These are phyloP conservation scores for Trypoxylus dichotomus DNA, from an alignment of 1,140 invertebrate genomes.

Conservation along the genomic window DNA sequence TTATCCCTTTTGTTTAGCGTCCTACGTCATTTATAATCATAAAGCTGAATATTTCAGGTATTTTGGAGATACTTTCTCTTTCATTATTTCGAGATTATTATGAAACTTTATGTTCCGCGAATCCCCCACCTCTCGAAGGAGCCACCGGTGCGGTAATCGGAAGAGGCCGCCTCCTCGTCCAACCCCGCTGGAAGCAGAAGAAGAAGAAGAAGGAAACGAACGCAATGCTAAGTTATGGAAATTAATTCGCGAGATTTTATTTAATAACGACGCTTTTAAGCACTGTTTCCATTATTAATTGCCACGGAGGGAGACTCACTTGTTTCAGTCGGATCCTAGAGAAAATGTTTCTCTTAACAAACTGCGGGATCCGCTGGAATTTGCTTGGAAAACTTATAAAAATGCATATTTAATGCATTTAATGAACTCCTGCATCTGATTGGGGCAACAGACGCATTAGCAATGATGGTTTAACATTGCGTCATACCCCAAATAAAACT, in stretches of 20 bases:
- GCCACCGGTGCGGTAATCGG: background rate
- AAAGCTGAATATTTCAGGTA: conserved; percentile 18
- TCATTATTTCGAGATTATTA: conserved; percentile 11
- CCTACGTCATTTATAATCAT: conserved; percentile 23
- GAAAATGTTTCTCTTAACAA: background rate
- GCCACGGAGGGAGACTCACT: background rate
- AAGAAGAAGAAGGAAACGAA: background rate
- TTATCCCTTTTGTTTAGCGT: conserved; percentile 12
- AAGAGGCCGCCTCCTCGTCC: background rate
- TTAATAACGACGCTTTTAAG: background rate
- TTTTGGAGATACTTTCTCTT: conserved; percentile 14
- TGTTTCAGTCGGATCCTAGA: background rate
- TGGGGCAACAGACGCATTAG: no score
- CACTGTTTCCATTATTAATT: conserved; percentile 6
- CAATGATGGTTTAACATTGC: no score
- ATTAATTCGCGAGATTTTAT: conserved; percentile 18
- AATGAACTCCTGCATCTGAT: no score
- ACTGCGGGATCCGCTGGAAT: background rate
- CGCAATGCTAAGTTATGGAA: conserved; percentile 12
- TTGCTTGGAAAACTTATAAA: no score
- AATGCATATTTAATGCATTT: no score
- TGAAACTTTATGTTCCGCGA: background rate
- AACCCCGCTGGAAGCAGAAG: background rate
- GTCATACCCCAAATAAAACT: no score
- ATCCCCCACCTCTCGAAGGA: background rate